Conservation (phyloP, 2,797 vertebrate genomes). For the Cryptoblepharus egeriae region DNA sequence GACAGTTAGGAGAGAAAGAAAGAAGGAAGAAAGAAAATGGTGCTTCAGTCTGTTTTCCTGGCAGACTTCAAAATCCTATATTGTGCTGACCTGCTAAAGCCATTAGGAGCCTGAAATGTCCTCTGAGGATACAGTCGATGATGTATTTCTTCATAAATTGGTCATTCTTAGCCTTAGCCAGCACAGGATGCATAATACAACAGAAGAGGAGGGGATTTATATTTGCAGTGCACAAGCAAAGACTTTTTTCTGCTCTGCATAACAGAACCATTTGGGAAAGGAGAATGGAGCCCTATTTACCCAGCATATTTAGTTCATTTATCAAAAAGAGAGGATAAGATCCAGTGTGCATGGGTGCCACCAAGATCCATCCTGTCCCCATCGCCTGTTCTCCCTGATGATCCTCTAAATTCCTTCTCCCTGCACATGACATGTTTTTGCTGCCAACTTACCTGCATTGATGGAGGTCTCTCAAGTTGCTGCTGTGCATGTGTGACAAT, state of each 20-base stretch:
- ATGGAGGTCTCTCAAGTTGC: too few species aligned
- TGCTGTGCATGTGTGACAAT: too few species aligned
- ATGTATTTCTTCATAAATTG: conserved; percentile 16
- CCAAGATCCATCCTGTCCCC: too few species aligned
- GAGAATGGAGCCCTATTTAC: too few species aligned
- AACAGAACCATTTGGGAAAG: conserved; percentile 8
- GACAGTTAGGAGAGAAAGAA: too few species aligned
- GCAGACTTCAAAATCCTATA: background rate
- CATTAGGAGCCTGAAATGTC: background rate
- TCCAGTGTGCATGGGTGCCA: too few species aligned
- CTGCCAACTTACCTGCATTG: too few species aligned
- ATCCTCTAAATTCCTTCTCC: too few species aligned
- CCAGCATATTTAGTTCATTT: too few species aligned
- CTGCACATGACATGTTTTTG: too few species aligned
- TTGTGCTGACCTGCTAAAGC: background rate
- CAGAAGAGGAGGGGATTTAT: background rate
- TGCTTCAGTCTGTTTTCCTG: conserved; percentile 16
- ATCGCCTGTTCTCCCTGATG: too few species aligned
- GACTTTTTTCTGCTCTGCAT: accelerated
- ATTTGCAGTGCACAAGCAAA: background rate
- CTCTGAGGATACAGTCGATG: background rate
- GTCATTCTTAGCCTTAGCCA: background rate
- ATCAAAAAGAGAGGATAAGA: too few species aligned
- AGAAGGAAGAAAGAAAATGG: background rate
- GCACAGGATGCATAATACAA: background rate